Conservation (phyloP, 1,140 invertebrate species). For the Drosophila lowei region DNA sequence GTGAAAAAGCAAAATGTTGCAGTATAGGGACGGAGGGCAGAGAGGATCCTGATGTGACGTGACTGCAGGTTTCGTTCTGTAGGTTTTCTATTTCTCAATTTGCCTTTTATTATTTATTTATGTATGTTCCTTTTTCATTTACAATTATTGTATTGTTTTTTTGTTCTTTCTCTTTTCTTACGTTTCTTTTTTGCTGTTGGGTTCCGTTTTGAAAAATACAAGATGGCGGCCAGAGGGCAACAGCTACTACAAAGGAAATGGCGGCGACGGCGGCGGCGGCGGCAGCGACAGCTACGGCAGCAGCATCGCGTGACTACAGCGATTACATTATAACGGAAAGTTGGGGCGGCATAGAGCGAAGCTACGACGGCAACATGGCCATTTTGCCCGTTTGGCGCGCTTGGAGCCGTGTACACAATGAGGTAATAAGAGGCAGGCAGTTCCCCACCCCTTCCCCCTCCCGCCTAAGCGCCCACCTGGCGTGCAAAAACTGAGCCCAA, state of each 20-base stretch:
- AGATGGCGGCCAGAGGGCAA: conserved; percentile 65
- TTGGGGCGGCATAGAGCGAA: conserved; percentile 81
- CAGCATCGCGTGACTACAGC: conserved; percentile 82
- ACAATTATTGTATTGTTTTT: conserved; percentile 51
- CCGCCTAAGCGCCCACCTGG: conserved; percentile 52
- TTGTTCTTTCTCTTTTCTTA: conserved; percentile 21
- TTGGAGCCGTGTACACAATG: conserved; percentile 83
- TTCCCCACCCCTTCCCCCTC: neutral
- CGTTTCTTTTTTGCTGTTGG: conserved; percentile 36
- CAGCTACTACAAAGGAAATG: neutral
- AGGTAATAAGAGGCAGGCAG: conserved; percentile 68
- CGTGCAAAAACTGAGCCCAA: conserved; percentile 54
- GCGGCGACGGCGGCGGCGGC: too few species aligned
- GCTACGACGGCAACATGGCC: conserved; percentile 82
- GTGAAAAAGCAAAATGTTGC: too few species aligned
- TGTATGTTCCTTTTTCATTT: conserved; percentile 48
- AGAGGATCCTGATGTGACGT: conserved; percentile 33
- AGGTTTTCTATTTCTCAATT: conserved; percentile 17
- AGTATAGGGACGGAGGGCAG: too few species aligned
- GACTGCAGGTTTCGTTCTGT: conserved; percentile 19
- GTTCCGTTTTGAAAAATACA: conserved; percentile 44
- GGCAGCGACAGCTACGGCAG: neutral
- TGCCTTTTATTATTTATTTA: conserved; percentile 57
- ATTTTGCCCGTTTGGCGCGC: conserved; percentile 82
- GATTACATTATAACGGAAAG: conserved; percentile 83